Conservation (phyloP, 2,113 vertebrate genomes). For the Malurus alboscapulatus region DNA sequence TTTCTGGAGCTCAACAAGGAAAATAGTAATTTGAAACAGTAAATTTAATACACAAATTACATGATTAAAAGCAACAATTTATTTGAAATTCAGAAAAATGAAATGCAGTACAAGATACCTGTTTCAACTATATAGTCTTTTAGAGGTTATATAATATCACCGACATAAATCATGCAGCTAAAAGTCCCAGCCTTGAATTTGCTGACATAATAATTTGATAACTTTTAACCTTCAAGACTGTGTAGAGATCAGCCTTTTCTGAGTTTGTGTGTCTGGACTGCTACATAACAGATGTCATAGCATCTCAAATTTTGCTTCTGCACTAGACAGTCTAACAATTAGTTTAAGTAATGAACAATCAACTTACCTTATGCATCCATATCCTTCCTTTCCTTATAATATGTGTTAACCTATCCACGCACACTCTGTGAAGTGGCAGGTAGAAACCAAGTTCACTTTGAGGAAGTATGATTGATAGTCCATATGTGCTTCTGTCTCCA, state of each 20-base stretch:
- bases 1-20: neutral
- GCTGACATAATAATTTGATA: neutral
- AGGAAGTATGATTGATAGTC: slow-evolving; percentile 92
- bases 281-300: neutral
- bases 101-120: neutral
- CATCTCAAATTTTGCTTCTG: neutral
- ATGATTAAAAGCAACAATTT: neutral
- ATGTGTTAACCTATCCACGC: slow-evolving; percentile 92
- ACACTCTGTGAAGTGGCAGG: slow-evolving; percentile 90
- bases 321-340: neutral
- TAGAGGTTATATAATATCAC: neutral
- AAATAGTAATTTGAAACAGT: neutral
- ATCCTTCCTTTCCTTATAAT: slow-evolving; percentile 95
- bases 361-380: slow-evolving; percentile 96
- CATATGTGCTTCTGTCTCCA: slow-evolving; percentile 95
- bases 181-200: neutral
- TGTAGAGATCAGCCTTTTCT: neutral
- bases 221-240: neutral
- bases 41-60: neutral
- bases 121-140: neutral
- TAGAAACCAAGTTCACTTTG: slow-evolving; percentile 93
- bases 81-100: neutral
- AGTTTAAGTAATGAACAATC: neutral
- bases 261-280: neutral
- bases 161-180: neutral